Conservation (phyloP, 2,797 vertebrate species). For the Pseudomugil gertrudae region DNA sequence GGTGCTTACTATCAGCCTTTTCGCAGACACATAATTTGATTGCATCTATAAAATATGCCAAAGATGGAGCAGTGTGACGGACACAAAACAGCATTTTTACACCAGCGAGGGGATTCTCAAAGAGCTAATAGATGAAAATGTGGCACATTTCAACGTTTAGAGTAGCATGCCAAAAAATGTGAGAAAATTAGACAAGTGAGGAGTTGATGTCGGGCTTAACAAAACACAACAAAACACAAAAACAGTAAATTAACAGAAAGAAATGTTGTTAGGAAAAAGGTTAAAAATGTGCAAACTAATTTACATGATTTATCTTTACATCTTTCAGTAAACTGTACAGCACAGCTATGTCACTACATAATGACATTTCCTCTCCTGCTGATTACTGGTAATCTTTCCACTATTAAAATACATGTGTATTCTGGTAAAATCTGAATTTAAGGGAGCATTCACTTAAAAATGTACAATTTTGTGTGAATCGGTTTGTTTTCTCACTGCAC, state of each 20-base stretch:
- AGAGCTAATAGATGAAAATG: background rate
- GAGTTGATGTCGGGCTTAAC: background rate
- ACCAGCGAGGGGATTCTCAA: background rate
- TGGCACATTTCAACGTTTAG: background rate
- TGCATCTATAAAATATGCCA: background rate
- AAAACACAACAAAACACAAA: no score
- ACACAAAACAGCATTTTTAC: background rate
- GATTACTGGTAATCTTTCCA: no score
- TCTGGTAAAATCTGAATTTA: no score
- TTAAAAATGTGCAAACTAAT: no score
- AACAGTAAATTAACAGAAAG: no score
- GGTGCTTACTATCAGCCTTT: background rate
- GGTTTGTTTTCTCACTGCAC: background rate
- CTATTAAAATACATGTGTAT: background rate
- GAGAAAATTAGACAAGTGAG: background rate
- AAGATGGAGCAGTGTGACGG: background rate
- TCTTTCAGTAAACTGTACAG: no score
- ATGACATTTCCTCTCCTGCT: no score
- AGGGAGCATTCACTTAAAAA: background rate
- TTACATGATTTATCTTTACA: no score
- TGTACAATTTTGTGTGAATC: background rate
- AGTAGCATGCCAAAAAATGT: background rate
- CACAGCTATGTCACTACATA: no score
- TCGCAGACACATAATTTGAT: no score
- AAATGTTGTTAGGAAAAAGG: no score